A percentile compares a stretch with the other conserved stretches of the same genome.
phyloP scores from a whole-genome alignment of 2,888 invertebrate genomes.

The Habrosyne pyritoides region DNA sequence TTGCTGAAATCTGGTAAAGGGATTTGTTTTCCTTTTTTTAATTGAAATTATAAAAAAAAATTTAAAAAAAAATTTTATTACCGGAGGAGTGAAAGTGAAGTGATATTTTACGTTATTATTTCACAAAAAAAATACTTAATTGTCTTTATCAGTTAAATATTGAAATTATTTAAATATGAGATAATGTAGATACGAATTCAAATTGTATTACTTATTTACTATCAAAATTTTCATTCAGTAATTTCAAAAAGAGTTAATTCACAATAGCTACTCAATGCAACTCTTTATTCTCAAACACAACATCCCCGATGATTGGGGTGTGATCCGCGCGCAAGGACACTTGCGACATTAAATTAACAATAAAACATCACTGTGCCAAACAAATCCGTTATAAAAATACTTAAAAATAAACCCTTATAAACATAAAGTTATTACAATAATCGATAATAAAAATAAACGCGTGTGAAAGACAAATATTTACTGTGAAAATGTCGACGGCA shows the following conservation, averaged over 20 bases:
- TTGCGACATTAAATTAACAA: conserved; percentile 65
- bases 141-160: too few relatives aligned
- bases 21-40: too few relatives aligned
- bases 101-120: too few relatives aligned
- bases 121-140: too few relatives aligned
- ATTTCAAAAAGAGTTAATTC: not conserved
- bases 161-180: too few relatives aligned
- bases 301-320: conserved; percentile 73
- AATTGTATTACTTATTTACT: too few relatives aligned
- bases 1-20: too few relatives aligned
- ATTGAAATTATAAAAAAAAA: too few relatives aligned
- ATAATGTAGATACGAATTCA: too few relatives aligned
- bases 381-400: conserved; percentile 39
- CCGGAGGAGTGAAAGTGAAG: too few relatives aligned
- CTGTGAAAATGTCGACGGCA: conserved; percentile 26
- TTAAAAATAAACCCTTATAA: conserved; percentile 6
- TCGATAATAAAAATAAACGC: conserved; percentile 17
- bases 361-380: conserved; percentile 59
- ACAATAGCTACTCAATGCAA: conserved; percentile 45
- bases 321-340: conserved; percentile 65
- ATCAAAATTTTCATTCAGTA: not conserved
- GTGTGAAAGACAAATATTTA: conserved; percentile 13
- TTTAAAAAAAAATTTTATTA: too few relatives aligned
- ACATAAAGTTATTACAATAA: conserved; percentile 14
- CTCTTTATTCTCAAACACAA: conserved; percentile 54